Evolutionary conservation across 2,797 vertebrate genomes (phyloP).

Genomic region (Dromococcyx pavoninus): DNA sequence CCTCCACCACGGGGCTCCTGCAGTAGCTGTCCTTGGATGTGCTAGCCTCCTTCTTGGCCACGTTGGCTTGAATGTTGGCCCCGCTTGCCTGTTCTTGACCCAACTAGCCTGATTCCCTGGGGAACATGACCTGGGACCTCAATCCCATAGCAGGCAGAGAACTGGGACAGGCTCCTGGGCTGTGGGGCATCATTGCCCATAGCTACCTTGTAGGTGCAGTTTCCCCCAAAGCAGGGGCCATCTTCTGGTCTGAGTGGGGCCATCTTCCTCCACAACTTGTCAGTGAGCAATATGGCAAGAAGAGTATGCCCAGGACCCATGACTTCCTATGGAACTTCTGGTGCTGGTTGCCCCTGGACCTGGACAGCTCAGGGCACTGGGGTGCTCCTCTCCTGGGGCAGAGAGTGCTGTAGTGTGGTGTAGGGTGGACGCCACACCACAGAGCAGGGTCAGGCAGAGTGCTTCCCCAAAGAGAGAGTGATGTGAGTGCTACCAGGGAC

Average conservation of each 20-base stretch:
- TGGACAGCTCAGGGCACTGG: not conserved
- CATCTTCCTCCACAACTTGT: not conserved
- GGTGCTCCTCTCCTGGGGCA: not conserved
- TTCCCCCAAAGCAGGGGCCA: not conserved
- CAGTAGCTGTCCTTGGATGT: not conserved
- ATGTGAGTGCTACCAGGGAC: not conserved
- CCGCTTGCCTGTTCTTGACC: not conserved
- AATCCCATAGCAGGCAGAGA: not conserved
- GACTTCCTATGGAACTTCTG: not conserved
- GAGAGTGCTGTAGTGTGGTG: not conserved
- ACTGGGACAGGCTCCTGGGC: not conserved
- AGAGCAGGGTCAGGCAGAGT: not conserved
- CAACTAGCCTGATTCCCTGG: not conserved
- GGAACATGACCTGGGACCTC: rapidly evolving
- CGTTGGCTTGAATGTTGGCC: not conserved
- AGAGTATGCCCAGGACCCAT: not conserved
- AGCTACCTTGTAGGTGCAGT: not conserved
- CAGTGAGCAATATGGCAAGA: not conserved
- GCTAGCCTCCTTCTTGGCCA: not conserved
- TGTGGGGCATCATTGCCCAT: rapidly evolving
- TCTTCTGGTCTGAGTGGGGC: not conserved
- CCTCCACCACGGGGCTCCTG: not conserved
- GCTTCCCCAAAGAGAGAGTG: not conserved
- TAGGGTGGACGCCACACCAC: not conserved
- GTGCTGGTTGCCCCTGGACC: not conserved